Conservation (phyloP, 2,888 invertebrate genomes). For the Panorpa germanica region DNA sequence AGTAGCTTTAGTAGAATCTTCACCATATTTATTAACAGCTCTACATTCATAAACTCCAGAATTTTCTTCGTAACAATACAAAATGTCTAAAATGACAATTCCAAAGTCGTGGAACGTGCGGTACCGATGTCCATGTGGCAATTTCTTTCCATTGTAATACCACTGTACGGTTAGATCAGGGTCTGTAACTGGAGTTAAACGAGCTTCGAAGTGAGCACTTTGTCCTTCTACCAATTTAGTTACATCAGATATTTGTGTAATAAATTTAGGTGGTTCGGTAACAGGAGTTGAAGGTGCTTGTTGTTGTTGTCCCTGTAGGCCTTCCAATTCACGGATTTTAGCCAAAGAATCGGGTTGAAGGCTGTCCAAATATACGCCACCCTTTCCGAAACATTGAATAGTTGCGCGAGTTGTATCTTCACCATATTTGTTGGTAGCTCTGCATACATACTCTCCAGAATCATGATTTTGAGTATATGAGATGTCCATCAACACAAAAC, state of each 20-base stretch:
- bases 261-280: constrained; percentile 73
- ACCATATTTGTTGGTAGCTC: constrained; percentile 79
- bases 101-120: constrained; percentile 96
- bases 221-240: constrained; percentile 84
- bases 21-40: constrained; percentile 80
- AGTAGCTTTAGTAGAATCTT: constrained; percentile 67
- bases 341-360: constrained; percentile 82
- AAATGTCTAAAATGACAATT: constrained; percentile 84
- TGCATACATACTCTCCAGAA: constrained; percentile 83
- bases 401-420: constrained; percentile 77
- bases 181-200: constrained; percentile 84
- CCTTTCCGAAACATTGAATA: constrained; percentile 62
- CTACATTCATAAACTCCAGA: constrained; percentile 87
- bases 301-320: constrained; percentile 39
- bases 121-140: constrained; percentile 89
- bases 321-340: constrained; percentile 72
- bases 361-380: constrained; percentile 75
- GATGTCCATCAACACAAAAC: constrained; percentile 86
- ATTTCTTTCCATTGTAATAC: constrained; percentile 83
- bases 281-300: constrained; percentile 42
- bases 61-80: constrained; percentile 93
- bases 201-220: constrained; percentile 84
- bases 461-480: constrained; percentile 88
- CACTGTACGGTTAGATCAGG: constrained; percentile 89
- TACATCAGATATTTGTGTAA: constrained; percentile 70